phyloP scores from a whole-genome alignment of 2,797 vertebrate genomes.

The Buphagus erythrorhynchus region DNA sequence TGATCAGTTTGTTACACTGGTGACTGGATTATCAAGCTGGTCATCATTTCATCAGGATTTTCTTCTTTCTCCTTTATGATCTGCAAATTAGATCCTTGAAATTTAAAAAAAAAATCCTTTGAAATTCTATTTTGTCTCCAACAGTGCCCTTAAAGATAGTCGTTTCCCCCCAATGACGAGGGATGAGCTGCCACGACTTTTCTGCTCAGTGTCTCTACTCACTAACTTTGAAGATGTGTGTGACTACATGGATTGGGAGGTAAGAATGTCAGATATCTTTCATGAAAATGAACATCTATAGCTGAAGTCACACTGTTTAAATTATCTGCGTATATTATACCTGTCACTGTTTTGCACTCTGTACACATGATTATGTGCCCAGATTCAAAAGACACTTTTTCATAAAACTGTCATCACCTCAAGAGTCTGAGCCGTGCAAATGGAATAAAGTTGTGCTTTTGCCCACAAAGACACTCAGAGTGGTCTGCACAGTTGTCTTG shows the following conservation, averaged over 20 bases:
- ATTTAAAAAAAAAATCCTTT: slow-evolving; percentile 16
- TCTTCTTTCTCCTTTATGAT: background rate
- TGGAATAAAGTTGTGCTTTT: background rate
- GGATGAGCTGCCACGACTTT: slow-evolving; percentile 99
- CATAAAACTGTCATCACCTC: background rate
- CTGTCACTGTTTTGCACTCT: background rate
- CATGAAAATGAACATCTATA: background rate
- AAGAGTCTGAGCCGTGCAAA: background rate
- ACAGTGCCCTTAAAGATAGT: slow-evolving; percentile 99
- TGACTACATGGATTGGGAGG: slow-evolving; percentile 99
- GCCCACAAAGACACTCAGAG: background rate
- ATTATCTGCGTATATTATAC: background rate
- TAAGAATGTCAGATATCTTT: slow-evolving; percentile 71
- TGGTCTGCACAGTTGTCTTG: background rate
- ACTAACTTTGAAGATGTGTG: slow-evolving; percentile 99
- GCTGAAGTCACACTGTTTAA: background rate
- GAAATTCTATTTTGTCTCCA: slow-evolving; percentile 72
- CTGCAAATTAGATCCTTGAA: slow-evolving; percentile 9
- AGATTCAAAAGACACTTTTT: background rate
- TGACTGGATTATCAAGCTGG: slow-evolving; percentile 6
- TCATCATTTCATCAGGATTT: background rate
- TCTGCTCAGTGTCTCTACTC: slow-evolving; percentile 99
- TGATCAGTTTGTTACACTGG: background rate
- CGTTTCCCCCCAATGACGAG: slow-evolving; percentile 99
- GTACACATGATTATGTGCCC: accelerated